These are phyloP conservation scores for Tapirus indicus DNA, from an alignment of 2,797 vertebrate genomes.

Conservation along the genomic window DNA sequence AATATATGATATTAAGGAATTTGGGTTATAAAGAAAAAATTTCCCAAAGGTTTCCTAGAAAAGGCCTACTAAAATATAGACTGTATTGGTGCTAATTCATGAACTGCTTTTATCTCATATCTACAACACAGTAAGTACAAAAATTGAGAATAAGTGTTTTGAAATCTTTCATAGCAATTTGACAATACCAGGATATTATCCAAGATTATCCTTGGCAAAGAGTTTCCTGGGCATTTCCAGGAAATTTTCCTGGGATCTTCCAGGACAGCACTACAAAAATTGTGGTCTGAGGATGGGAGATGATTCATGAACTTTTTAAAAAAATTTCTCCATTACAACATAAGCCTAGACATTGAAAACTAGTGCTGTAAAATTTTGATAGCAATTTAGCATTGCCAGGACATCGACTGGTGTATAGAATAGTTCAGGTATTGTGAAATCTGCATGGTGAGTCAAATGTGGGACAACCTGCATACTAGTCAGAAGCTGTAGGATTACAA, in stretches of 20 bases:
- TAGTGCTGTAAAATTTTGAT: neutral
- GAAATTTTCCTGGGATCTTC: neutral
- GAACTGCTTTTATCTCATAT: neutral
- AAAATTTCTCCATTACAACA: neutral
- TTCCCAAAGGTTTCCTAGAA: neutral
- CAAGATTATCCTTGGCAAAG: neutral
- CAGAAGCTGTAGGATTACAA: neutral
- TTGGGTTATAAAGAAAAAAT: neutral
- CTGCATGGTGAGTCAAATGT: neutral
- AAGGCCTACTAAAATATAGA: neutral
- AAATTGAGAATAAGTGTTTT: neutral
- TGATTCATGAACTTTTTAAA: neutral
- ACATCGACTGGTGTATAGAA: neutral
- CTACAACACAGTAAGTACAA: neutral
- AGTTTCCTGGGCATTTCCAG: neutral
- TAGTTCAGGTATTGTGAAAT: neutral
- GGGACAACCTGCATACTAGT: neutral
- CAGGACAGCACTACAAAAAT: neutral
- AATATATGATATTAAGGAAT: neutral
- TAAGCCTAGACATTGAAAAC: neutral
- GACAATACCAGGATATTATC: neutral
- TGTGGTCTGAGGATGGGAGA: too few relatives aligned
- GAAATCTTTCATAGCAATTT: neutral
- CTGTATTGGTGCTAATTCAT: neutral
- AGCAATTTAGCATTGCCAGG: neutral